Evolutionary conservation across 2,888 invertebrate genomes (phyloP).

Genomic region (Agrotis exclamationis): DNA sequence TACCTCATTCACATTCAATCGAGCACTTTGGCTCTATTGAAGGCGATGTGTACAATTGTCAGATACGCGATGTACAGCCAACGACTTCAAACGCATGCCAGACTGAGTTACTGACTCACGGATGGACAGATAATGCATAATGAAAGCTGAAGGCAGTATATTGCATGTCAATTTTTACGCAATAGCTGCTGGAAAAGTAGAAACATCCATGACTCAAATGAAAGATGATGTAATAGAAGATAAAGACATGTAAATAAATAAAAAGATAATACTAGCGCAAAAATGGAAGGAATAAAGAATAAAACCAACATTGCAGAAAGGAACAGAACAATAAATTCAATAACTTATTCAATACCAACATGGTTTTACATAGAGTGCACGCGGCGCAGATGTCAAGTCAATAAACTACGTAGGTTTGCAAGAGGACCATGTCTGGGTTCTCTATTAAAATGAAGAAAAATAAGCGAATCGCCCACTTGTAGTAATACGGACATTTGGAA

Average conservation of each 20-base stretch:
- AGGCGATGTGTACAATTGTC: slow-evolving; percentile 45
- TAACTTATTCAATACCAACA: slow-evolving; percentile 38
- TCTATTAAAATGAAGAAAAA: slow-evolving; percentile 56
- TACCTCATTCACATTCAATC: slow-evolving; percentile 69
- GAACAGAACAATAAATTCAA: slow-evolving; percentile 27
- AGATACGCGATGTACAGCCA: slow-evolving; percentile 48
- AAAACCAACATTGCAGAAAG: slow-evolving; percentile 11
- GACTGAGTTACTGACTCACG: slow-evolving; percentile 34
- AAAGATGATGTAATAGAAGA: neutral
- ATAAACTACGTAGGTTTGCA: slow-evolving; percentile 58
- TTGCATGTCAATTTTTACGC: slow-evolving; percentile 22
- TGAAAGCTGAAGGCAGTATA: slow-evolving; percentile 12
- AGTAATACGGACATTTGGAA: slow-evolving; percentile 34
- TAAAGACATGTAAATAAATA: neutral
- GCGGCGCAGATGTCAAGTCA: slow-evolving; percentile 53
- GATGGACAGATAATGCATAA: slow-evolving; percentile 42
- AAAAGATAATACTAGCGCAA: slow-evolving; percentile 1
- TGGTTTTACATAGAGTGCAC: slow-evolving; percentile 31
- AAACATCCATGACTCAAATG: slow-evolving; percentile 1
- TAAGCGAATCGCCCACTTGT: slow-evolving; percentile 63
- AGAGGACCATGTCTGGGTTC: slow-evolving; percentile 44
- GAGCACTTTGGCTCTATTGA: slow-evolving; percentile 57
- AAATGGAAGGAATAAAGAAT: neutral
- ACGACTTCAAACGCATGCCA: slow-evolving; percentile 50
- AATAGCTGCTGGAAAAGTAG: neutral